Percentiles rank a stretch among this genome's conserved stretches.
phyloP scores from a whole-genome alignment of 2,888 invertebrate genomes.

The Ectobius pallidus region DNA sequence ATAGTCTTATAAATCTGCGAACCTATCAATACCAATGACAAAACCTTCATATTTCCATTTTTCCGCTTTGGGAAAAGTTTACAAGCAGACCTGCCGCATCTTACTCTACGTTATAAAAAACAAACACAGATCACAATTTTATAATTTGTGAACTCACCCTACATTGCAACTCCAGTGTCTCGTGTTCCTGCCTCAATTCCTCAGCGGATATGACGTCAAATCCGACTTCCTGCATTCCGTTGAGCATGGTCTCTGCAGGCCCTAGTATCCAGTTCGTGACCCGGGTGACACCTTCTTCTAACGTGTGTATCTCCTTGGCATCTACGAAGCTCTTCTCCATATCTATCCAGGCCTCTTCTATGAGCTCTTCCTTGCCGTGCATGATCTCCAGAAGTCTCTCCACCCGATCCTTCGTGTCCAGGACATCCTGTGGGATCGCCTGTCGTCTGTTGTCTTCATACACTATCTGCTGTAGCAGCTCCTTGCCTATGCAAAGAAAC shows the following conservation, averaged over 20 bases:
- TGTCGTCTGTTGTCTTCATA: slow-evolving; percentile 16
- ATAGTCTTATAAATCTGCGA: too few species aligned
- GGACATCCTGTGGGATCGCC: slow-evolving; percentile 65
- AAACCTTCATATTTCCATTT: too few species aligned
- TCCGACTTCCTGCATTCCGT: slow-evolving; percentile 73
- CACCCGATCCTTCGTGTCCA: slow-evolving; percentile 65
- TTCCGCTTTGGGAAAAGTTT: too few species aligned
- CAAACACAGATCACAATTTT: too few species aligned
- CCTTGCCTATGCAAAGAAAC: slow-evolving; percentile 52
- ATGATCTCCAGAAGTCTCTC: slow-evolving; percentile 63
- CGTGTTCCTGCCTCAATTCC: slow-evolving; percentile 73
- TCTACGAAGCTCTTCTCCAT: slow-evolving; percentile 64
- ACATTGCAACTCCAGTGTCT: slow-evolving; percentile 75
- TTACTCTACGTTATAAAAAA: too few species aligned
- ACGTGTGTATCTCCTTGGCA: slow-evolving; percentile 54
- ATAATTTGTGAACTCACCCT: slow-evolving; percentile 62
- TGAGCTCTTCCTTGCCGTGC: slow-evolving; percentile 51
- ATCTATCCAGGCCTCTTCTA: slow-evolving; percentile 66
- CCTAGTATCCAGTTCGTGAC: slow-evolving; percentile 81
- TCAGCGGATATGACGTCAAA: slow-evolving; percentile 75
- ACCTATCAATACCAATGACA: too few species aligned
- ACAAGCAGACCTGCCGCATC: too few species aligned
- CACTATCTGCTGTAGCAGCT: slow-evolving; percentile 55
- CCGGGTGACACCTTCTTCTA: slow-evolving; percentile 49
- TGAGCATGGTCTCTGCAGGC: slow-evolving; percentile 75